Evolutionary conservation across 2,888 invertebrate species (phyloP), one percentile per base, ranked within the genome.

Genomic region (Pyrgus malvae): DNA sequence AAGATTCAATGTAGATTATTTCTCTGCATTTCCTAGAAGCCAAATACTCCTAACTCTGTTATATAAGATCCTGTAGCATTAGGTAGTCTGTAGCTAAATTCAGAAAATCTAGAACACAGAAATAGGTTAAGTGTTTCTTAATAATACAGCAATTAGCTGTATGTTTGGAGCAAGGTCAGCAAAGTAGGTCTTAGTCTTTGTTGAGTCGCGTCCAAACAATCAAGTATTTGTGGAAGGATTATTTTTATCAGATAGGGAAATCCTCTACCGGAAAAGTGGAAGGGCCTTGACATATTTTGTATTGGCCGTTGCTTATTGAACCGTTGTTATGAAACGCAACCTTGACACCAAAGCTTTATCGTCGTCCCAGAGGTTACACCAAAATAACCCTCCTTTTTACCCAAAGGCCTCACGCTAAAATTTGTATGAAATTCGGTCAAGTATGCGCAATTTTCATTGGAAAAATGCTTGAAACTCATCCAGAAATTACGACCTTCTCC

Each of bases 331-430:
- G 80, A 81, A 78, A 87, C 68, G 33, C 55, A 74, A 75, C 89
- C 89, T 89, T 89, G 89, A 89, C 89, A 90, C 83, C 77, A 83
- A 80, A 86, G 72, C 72, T 76, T 83, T 88, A 90, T 88, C 88
- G 81, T 76, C 71, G 73, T 76, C 80, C 76, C 80, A 84, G 83
- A 86, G 86, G 88, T 77, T 85, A 77, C 69, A 74, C 80, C 71
- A 66, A 88, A 89, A 89, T 89, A 89, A 78, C 70, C 65, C 64
- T 63, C 69, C 75, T 72, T 69, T 53, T 66, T 69, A 70, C 72
- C 80, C 80, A 85, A 83, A 72, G 78, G 77, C 76, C 78, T 79
- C 73, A 68, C 68, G 64, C 68, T 66, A 67, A 69, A 69, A 65
- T 72, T 67, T 67, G 58, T 67, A 60, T 62, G 69, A 86, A 81